Evolutionary conservation across 2,113 vertebrate species (phyloP).

Genomic region (Limnothrissa miodon): DNA sequence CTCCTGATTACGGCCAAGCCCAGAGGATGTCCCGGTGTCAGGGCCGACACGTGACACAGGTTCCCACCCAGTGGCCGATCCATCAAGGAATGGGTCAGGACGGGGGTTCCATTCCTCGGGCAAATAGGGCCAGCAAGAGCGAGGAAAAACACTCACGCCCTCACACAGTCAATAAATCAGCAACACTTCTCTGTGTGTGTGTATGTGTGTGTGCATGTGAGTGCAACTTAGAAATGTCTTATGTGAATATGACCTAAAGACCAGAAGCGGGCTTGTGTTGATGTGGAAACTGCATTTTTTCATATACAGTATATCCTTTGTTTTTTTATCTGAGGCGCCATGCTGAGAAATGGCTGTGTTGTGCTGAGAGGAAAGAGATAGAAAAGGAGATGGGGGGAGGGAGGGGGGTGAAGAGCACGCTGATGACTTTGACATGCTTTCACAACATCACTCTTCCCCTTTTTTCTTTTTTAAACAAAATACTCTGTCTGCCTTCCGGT

Average conservation of each 20-base stretch:
- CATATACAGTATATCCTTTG: no score
- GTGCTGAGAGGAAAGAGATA: neutral
- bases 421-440: conserved; percentile 30
- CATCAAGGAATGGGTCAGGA: neutral
- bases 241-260: neutral
- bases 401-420: conserved; percentile 1
- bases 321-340: conserved; percentile 24
- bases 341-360: conserved; percentile 25
- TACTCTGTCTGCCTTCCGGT: conserved; percentile 31
- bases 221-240: neutral
- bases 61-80: conserved; percentile 24
- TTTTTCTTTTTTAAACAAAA: neutral
- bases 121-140: conserved; percentile 32
- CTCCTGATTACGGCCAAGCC: conserved; percentile 29
- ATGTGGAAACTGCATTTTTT: neutral
- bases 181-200: conserved; percentile 14
- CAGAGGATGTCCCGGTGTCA: conserved; percentile 40
- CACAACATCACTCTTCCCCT: conserved; percentile 33
- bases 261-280: neutral
- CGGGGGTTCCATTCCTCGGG: conserved; percentile 27
- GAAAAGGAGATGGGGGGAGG: neutral
- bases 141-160: conserved; percentile 39
- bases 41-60: conserved; percentile 25
- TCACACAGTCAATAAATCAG: conserved; percentile 47
- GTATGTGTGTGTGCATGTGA: neutral